Base-by-base conservation (phyloP, 2,888 invertebrate genomes). In the Orthonevra nobilis region DNA sequence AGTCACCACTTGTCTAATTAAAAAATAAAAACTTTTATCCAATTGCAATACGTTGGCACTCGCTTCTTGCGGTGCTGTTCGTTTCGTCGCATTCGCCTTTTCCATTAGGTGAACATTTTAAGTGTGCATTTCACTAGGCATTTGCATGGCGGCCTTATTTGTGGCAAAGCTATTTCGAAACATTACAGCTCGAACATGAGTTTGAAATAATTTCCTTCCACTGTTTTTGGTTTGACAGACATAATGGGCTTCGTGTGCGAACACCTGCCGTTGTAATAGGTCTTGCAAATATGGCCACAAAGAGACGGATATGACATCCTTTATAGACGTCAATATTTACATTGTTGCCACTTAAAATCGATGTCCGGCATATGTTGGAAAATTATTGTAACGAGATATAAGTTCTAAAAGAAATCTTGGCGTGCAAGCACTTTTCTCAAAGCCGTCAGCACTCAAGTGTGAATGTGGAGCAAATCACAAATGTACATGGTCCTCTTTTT, bases 1-100 rank as follows among this genome's bases (percentile, higher is more conserved):
- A 79, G 73, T 79, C 79, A 79, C 79, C 79, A 79, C 73, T 73
- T 79, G 79, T 79, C 66, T 79, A 66, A 79, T 79, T 79, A 79
- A 79, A 79, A 79, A 79, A 58, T 3, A 23, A 79, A 79, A 79
- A 64, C 72, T 72, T 60, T 50, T 60, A 70, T 70, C 28, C 64
- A 54, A 32, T 42, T 63, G 44, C 30, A 14, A 70, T 63, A 26
- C 61, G 30, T 38, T 34, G 56, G 73, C 32, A 63, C 23, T 70
- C 36, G 10, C 36, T 52, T 17, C 40, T 20, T 50, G 61, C 26
- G 34, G 12, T 52, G 36, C 32, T 40, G 40, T 52, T 46, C 9
- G 52, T 10, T 52, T 46, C 9, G 52, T 10, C 44, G 40, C 42
- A 72, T 46, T 66, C 20, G 54, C 23, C 30, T 46, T 52, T 77